Evolutionary conservation across 2,888 invertebrate species (phyloP), one percentile per base, ranked within the genome.

Genomic region (Troilus luridus): DNA sequence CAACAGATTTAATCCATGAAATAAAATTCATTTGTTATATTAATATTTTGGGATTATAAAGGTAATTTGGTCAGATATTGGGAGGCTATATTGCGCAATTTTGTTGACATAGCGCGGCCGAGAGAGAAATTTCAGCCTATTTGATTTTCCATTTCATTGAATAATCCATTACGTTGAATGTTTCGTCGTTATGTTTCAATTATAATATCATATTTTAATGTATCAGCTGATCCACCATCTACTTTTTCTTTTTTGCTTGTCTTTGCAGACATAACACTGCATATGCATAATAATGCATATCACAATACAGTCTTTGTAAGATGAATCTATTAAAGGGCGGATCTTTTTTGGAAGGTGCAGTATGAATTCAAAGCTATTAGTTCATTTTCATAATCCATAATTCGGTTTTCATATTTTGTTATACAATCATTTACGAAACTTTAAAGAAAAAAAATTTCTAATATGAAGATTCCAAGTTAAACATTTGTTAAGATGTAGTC

Each of bases 81-180:
- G 54, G 54, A 17, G n/a, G 88, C 58, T 24, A 24, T 58, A 56
- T 17, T 88, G 59, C 88, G 58, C 58, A 88, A 9, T 88, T 88
- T 11, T 17, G 72, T 77, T 77, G 72, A 77, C 72, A 27, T 41
- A 27, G 72, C 72, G 41, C 41, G 72, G 41, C 72, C 41, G 41
- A 41, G 5, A 77, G 72, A 77, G 72, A 77, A 77, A 77, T 77
- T 77, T 77, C 72, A 77, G 41, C 72, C 41, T 77, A 77, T 77
- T 72, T 72, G 72, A 72, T 72, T 41, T 77, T 77, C 19, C 41
- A 77, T 77, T 41, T 17, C 17, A 17, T 77, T 77, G 72, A 41
- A 77, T 77, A 41, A 77, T 77, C 17, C 41, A 77, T 41, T 41
- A 77, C 27, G 72, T 77, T 77, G 72, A 77, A 77, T 77, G 27